Evolutionary conservation across 2,113 vertebrate genomes (phyloP), one percentile per base, ranked within the genome.

Genomic region (Cyrtonyx montezumae): DNA sequence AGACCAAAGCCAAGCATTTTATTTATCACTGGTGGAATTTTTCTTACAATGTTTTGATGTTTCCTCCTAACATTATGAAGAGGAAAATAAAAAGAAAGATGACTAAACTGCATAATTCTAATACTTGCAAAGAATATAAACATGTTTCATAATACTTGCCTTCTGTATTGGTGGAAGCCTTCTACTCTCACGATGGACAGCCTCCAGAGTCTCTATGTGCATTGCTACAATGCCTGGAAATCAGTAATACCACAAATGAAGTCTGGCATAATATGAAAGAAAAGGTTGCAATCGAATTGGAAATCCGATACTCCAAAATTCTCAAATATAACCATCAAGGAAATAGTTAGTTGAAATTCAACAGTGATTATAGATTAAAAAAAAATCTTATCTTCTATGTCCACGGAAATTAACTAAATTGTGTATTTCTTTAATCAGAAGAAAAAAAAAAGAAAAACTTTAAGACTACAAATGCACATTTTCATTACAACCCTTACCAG

Each of bases 141-240:
- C 59, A 83, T 11, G 49, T 93, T 92, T 93, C 89, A 42, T 79
- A 96, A 94, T 59, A 92, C 97, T 98, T 97, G 98, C 99, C 98
- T 99, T 99, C 96, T 99, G 99, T 97, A 99, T 99, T 45, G 99
- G 99, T 61, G 99, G 99, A 87, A 99, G 98, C 87, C 99, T 98
- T 96, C 98, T 98, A 92, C 99, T 99, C 97, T 99, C 99, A 68
- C 99, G 98, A 96, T 99, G 99, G 42, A 99, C 99, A 23, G 98
- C 98, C 94, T 99, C 99, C 62, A 99, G 95, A 56, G 98, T 98
- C 95, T 99, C 99, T 97, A 99, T 98, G 95, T 99, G 99, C 98
- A 99, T 99, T 71, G 99, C 99, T 89, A 99, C 99, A 91, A 99
- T 99, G 93, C 99, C 99, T 99, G 86, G n/a, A 90, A 97, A 68